These are phyloP conservation scores for Tenualosa ilisha DNA, from an alignment of 2,797 vertebrate genomes.

Conservation along the genomic window DNA sequence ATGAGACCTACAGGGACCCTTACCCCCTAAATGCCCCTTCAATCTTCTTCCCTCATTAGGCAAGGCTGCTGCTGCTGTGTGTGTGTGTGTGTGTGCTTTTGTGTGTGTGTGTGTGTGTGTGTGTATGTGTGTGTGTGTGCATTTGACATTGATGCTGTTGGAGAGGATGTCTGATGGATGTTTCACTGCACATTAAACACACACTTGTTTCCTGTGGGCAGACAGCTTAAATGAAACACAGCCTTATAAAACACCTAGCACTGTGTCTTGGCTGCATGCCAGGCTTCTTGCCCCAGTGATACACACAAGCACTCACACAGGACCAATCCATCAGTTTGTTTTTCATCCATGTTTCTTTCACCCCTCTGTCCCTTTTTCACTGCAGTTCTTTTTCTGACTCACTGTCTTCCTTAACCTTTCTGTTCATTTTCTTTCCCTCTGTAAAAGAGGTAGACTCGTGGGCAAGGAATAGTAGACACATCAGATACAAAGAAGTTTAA, in stretches of 20 bases:
- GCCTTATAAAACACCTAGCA: conserved; percentile 29
- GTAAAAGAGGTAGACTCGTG: no score
- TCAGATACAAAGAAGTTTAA: no score
- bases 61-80: conserved; percentile 18
- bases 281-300: background rate
- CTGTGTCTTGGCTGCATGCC: conserved; percentile 43
- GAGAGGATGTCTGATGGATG: conserved; percentile 32
- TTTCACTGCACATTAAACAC: conserved; percentile 57
- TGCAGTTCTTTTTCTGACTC: conserved; percentile 13
- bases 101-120: background rate
- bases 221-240: background rate
- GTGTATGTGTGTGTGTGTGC: background rate
- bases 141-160: background rate
- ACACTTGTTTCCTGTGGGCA: conserved; percentile 43
- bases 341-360: background rate
- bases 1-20: background rate
- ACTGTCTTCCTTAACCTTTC: conserved; percentile 13
- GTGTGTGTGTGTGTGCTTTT: background rate
- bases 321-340: background rate
- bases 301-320: no score
- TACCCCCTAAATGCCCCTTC: conserved; percentile 35
- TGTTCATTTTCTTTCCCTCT: no score
- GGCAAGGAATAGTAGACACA: no score
- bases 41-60: conserved; percentile 48
- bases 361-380: background rate